Base-by-base conservation (phyloP, 2,888 invertebrate genomes). In the Pegoplata infirma region DNA sequence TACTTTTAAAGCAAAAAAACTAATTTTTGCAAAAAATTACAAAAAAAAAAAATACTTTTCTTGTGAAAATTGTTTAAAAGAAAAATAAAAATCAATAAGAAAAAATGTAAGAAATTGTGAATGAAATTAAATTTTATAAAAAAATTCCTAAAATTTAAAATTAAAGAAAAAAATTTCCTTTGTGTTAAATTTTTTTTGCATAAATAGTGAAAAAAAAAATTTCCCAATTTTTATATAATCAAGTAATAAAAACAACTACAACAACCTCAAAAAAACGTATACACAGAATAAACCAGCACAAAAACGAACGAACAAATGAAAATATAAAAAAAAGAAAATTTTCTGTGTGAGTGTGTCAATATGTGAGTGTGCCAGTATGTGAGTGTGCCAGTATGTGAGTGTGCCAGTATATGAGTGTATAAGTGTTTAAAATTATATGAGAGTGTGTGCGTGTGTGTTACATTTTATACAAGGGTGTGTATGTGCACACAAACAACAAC, bases 221-320 rank as follows among this genome's bases (percentile, higher is more conserved):
- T 14, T 25, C 44, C 55, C 47, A 71, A 66, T 49, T 78, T 79
- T 79, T 79, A 79, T 75, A 79, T 79, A 79, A 79, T 75, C 79
- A 79, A 75, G 61, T 51, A 16, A 67, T 71, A 66, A 73, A 40
- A 64, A 69, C 49, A 69, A 56, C 46, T 55, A 64, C 61, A 61
- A 67, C 40, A 56, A 55, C 21, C 8, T 23, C 44, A 44, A 44
- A 53, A 47, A 66, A 71, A n/a, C n/a, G n/a, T 23, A 58, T 68
- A 44, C 53, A 69, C 66, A 75, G 69, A 79, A 79, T 78, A 73
- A 68, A 78, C 73, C 66, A 79, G 69, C 59, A 69, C 69, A 71
- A 66, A 25, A 51, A 49, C 75, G 44, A 49, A 16, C 7, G 6
- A 14, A 17, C 51, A 44, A 51, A n/a, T n/a, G n/a, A n/a, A n/a